These are phyloP conservation scores for Nezara viridula DNA, from an alignment of 2,888 invertebrate species.

Conservation along the genomic window DNA sequence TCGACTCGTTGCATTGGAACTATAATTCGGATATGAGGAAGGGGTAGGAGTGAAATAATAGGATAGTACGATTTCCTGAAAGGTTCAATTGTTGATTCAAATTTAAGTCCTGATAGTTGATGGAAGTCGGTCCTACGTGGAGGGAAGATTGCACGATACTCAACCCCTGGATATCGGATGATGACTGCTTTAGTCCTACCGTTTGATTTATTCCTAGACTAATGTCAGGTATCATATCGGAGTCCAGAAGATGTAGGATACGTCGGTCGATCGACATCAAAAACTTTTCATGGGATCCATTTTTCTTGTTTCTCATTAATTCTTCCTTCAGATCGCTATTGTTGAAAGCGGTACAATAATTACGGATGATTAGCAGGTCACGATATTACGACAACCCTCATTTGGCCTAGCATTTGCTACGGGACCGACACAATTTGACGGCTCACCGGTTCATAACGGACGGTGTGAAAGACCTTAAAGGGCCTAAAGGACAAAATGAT, in stretches of 20 bases:
- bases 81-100: background rate
- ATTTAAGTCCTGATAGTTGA: background rate
- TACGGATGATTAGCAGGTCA: background rate
- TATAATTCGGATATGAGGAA: no score
- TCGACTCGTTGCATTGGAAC: no score
- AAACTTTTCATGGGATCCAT: no score
- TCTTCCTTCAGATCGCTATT: no score
- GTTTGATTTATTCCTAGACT: background rate
- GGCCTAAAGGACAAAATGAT: constrained; percentile 56
- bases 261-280: no score
- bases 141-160: no score
- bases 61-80: background rate
- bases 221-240: no score
- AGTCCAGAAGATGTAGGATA: no score
- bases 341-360: no score
- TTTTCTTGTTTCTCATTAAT: no score
- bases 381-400: background rate
- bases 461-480: constrained; percentile 45
- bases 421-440: background rate
- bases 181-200: no score
- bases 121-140: no score
- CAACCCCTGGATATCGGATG: background rate
- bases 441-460: background rate
- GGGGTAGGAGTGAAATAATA: background rate
- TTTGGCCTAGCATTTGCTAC: background rate